Evolutionary conservation across 2,797 vertebrate species (phyloP), one percentile per base, ranked within the genome.

Genomic region (Crax fasciolata): DNA sequence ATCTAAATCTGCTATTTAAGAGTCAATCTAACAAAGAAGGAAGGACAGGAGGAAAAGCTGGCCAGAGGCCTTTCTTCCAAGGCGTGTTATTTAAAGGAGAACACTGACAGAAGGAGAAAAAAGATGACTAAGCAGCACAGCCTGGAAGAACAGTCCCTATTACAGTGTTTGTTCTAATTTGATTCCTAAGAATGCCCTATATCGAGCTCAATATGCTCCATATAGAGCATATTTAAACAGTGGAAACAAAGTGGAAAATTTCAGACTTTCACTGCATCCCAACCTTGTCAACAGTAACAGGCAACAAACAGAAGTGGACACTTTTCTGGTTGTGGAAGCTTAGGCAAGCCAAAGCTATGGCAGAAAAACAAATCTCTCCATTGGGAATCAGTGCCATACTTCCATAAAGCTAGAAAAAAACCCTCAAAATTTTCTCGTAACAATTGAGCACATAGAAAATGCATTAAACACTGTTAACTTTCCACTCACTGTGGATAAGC

Each of bases 101-200:
- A 71, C 74, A 44, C 48, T 25, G 55, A 89, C 80, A 90, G 75
- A 91, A 87, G 55, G 73, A 51, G 44, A 32, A 51, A 59, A 91
- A 81, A 43, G 62, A 81, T 75, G 79, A 94, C 75, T 85, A 85
- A 91, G 89, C 73, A 86, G 93, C 87, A 78, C 49, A 87, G 93
- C 87, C 85, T 90, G 79, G 49, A 89, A 39, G 17, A 94, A 85
- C 82, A 89, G 79, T 4, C 84, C 71, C 84, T 71, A 28, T 63
- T 59, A 57, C 1, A 77, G 57, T 9, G 52, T 83, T 74, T 89
- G 67, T 51, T 90, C 73, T 57, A 43, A 54, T 24, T 38, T 14
- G 15, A 12, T 13, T 85, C 68, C 78, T 65, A 78, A 57, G 75
- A 85, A 78, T 15, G 61, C 28, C 39, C 61, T 63, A 30, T 21